phyloP scores from a whole-genome alignment of 2,113 vertebrate genomes.

The Ivindomyrus marchei region DNA sequence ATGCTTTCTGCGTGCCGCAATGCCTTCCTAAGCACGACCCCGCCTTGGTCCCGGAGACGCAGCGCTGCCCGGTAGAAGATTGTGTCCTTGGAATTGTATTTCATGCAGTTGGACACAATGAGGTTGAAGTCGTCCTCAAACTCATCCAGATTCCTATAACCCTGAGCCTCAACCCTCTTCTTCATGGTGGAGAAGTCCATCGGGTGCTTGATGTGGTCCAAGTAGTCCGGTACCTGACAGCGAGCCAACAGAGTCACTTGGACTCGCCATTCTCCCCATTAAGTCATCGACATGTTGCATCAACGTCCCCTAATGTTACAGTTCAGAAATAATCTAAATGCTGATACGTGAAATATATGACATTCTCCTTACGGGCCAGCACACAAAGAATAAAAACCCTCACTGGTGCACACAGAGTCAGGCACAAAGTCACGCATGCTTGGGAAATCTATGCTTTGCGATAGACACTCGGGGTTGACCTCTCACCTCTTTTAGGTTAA shows the following conservation, averaged over 20 bases:
- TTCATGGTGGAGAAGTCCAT: conserved; percentile 97
- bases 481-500: conserved; percentile 81
- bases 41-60: conserved; percentile 88
- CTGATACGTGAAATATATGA: neutral
- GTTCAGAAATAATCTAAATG: neutral
- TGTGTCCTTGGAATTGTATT: conserved; percentile 95
- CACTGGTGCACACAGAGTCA: neutral
- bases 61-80: conserved; percentile 88
- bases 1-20: conserved; percentile 74
- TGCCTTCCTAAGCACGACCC: conserved; percentile 81
- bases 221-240: conserved; percentile 86
- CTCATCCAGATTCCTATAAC: conserved; percentile 77
- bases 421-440: neutral
- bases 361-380: neutral
- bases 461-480: neutral
- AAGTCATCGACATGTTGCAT: neutral
- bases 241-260: conserved; percentile 20
- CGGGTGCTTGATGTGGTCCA: conserved; percentile 86
- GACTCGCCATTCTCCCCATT: neutral
- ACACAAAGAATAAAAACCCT: neutral
- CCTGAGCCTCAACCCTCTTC: conserved; percentile 76
- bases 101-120: conserved; percentile 91
- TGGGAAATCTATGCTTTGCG: neutral
- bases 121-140: conserved; percentile 92
- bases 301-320: neutral